A percentile compares a stretch with the other conserved stretches of the same genome.
These are phyloP conservation scores for Sphenopsis melanotis DNA, from an alignment of 2,797 vertebrate genomes.

Conservation along the genomic window DNA sequence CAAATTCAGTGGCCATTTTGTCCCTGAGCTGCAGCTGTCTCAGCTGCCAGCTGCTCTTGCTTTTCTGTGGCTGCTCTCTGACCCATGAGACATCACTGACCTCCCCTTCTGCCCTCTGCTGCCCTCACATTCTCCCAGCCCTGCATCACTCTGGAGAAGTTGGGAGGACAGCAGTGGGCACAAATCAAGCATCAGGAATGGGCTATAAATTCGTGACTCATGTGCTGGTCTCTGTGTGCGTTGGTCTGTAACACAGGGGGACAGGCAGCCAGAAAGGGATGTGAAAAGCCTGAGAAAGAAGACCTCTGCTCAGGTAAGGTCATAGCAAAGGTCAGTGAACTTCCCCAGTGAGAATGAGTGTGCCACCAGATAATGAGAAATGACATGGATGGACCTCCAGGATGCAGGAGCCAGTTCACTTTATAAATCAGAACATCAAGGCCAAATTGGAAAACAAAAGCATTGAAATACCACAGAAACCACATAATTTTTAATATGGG, in stretches of 20 bases:
- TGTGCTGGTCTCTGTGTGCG: neutral
- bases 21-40: conserved; percentile 10
- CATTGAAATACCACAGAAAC: neutral
- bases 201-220: conserved; percentile 23
- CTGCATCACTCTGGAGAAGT: neutral
- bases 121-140: neutral
- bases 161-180: neutral
- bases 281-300: conserved; percentile 14
- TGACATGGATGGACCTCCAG: neutral
- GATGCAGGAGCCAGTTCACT: neutral
- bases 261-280: neutral
- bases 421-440: neutral
- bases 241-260: conserved; percentile 7
- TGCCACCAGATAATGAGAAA: neutral
- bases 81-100: neutral
- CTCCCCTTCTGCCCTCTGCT: neutral
- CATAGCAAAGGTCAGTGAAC: conserved; percentile 29
- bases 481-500: neutral
- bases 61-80: neutral
- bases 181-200: conserved; percentile 49
- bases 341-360: neutral
- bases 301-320: conserved; percentile 1
- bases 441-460: neutral
- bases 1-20: conserved; percentile 18
- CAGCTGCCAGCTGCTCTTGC: neutral